Percentiles rank a stretch among this genome's conserved stretches.
Conservation (phyloP, 1,140 invertebrate genomes). For the Hormaphis cornu region DNA sequence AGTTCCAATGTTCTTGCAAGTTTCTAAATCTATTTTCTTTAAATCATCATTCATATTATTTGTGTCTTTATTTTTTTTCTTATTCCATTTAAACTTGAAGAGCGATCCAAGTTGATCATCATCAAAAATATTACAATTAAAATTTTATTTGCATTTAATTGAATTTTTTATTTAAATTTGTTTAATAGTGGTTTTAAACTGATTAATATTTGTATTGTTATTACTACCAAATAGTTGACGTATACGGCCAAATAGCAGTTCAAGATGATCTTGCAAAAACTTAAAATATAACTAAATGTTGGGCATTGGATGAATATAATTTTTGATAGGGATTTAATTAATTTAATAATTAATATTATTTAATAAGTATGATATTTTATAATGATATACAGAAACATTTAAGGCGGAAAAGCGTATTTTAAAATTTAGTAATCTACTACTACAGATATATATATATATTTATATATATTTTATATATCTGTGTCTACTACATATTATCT, state of each 20-base stretch:
- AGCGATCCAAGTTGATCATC: neutral
- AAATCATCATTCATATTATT: neutral
- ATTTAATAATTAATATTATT: too few relatives aligned
- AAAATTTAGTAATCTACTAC: too few relatives aligned
- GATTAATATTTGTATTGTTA: neutral
- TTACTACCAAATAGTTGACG: neutral
- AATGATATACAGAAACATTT: too few relatives aligned
- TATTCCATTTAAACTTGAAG: neutral
- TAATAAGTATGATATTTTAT: too few relatives aligned
- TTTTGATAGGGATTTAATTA: too few relatives aligned
- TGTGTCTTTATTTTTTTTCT: neutral
- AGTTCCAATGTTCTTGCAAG: neutral
- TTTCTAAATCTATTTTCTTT: neutral
- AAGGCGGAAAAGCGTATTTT: too few relatives aligned
- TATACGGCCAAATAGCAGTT: neutral
- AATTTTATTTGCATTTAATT: neutral
- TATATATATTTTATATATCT: too few relatives aligned
- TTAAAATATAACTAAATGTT: neutral
- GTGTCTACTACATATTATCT: too few relatives aligned
- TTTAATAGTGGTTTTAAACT: neutral
- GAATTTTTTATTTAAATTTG: neutral
- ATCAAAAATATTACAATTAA: neutral
- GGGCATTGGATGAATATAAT: neutral
- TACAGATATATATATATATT: too few relatives aligned
- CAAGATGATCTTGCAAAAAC: neutral